Evolutionary conservation across 2,113 vertebrate genomes (phyloP), one percentile per base, ranked within the genome.

Genomic region (Mystacornis crossleyi): DNA sequence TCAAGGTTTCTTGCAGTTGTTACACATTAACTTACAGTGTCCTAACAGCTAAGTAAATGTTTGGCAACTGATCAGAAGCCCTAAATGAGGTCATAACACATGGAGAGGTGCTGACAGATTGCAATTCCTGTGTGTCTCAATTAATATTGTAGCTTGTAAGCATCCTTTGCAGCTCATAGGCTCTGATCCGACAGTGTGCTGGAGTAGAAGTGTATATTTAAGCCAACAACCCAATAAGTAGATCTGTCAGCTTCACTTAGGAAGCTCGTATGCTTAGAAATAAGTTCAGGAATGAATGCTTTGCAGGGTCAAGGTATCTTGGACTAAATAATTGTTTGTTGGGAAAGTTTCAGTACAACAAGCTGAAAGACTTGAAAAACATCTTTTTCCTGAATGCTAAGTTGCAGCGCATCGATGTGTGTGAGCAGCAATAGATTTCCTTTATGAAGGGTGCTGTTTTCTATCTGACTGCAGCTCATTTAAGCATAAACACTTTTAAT

Each of bases 1-100:
- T 81, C 38, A 40, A 55, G 12, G 47, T 75, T 90, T 77, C 34
- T 60, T 95, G 51, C 24, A 74, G 60, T 77, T 81, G 87, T 95
- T 95, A 95, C 71, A 79, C 51, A 89, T 97, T 97, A 97, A 95
- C 95, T 75, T 86, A 47, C 24, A 40, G 61, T 60, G 54, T 78
- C 26, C 73, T 89, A 91, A 61, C 83, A 89, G 83, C 86, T 95
- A 92, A 89, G 95, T 94, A 96, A 95, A 95, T 96, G 79, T 96
- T 94, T 94, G 95, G 65, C 92, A 93, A 34, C 51, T 69, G 81
- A 89, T 91, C 89, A 90, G 75, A 77, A 86, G 55, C 88, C 80
- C 42, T 55, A 93, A 70, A 74, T 84, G 92, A 93, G 84, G 74
- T 92, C 70, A 50, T 93, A 96, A 90, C 55, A 40, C 55, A 81